Evolutionary conservation across 2,888 invertebrate species (phyloP), one percentile per base, ranked within the genome.

Genomic region (Phania funesta): DNA sequence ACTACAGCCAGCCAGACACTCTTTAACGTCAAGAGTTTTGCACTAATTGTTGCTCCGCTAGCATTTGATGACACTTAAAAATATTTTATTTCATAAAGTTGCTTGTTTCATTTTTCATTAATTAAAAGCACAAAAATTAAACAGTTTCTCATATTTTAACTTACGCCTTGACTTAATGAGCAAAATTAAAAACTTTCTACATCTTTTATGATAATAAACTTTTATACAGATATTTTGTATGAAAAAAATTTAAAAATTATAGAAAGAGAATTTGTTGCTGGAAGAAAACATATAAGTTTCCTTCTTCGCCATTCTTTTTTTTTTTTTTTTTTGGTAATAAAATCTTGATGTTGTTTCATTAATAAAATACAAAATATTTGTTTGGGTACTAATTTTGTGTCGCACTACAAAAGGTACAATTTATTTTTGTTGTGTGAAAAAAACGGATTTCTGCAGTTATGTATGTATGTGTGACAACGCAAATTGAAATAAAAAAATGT

Each of bases 111-210:
- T 44, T 29, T 22, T 67, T 56, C 16, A 22, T 62, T 73, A 73
- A 73, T 74, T 29, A 64, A 52, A 60, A 50, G 4, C n/a, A 41
- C n/a, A 16, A 32, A 32, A 16, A 64, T 22, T 48, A 3, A 16
- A 20, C 0, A 16, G 4, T 54, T 35, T 29, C 29, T 2, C 20
- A 52, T n/a, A 41, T 62, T 64, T 64, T 48, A 46, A 44, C 26
- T 50, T 16, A 67, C 18, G 48, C 18, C 41, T 71, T 73, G 38
- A 44, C 11, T 73, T 73, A 67, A 73, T 60, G 60, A 67, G 44
- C 41, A 65, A 60, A 65, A 60, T 79, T 65, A 73, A 79, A 50
- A 79, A 73, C 16, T 73, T 73, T 71, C 8, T 60, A 9, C 50
- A 46, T 70, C 64, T 64, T 64, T 64, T 54, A 54, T 46, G 11